phyloP scores from a whole-genome alignment of 2,113 vertebrate genomes.

The Lepisosteus osseus region DNA sequence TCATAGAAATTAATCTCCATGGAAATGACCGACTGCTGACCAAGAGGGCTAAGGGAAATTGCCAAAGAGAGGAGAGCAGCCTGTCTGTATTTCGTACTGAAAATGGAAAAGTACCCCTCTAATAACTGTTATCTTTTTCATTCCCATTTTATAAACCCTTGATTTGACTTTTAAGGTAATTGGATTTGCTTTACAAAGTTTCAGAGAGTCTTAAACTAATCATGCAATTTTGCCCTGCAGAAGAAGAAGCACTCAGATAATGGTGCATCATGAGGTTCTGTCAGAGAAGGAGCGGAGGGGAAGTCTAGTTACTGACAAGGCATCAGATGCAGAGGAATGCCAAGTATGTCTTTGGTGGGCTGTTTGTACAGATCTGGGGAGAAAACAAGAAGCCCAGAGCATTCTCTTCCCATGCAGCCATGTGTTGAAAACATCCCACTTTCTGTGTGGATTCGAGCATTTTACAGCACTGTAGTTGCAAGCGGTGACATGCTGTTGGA shows the following conservation, averaged over 20 bases:
- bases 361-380: too few relatives aligned
- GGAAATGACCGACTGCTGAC: slow-evolving; percentile 6
- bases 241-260: background rate
- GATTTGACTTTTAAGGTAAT: slow-evolving; percentile 2
- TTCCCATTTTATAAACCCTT: slow-evolving; percentile 15
- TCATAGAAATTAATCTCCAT: slow-evolving; percentile 5
- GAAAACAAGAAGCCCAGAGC: too few relatives aligned
- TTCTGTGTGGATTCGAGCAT: too few relatives aligned
- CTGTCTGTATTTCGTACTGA: background rate
- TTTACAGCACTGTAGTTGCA: too few relatives aligned
- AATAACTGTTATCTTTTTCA: background rate
- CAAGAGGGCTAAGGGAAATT: background rate
- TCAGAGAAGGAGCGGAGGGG: too few relatives aligned
- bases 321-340: too few relatives aligned
- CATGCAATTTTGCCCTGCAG: background rate
- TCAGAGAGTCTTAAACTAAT: background rate
- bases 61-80: background rate
- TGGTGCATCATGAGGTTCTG: background rate
- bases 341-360: too few relatives aligned
- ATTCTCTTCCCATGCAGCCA: too few relatives aligned
- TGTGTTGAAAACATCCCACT: too few relatives aligned
- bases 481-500: too few relatives aligned
- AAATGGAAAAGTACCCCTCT: background rate
- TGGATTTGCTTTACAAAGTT: slow-evolving; percentile 9
- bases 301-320: too few relatives aligned